Evolutionary conservation across 92 coral and sea anemone genomes (phyloP).

Genomic region (Actinostola sp.): DNA sequence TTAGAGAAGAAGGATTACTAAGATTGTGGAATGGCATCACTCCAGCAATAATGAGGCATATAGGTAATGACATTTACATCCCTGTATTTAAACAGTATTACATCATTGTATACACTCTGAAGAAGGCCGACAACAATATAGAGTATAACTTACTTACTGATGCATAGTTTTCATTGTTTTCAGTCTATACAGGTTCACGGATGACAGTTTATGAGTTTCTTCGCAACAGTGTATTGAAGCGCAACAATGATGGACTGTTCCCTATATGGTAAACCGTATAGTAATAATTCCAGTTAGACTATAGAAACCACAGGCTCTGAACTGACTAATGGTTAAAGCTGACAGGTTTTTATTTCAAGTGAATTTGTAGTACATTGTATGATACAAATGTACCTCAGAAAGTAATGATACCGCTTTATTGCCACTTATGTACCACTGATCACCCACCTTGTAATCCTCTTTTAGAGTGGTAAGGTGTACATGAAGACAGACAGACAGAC

Average conservation of each 20-base stretch:
- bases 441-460: too few species aligned
- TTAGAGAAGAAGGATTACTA: conserved; percentile 85
- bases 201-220: conserved; percentile 95
- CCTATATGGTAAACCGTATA: conserved; percentile 71
- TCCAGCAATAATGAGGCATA: conserved; percentile 90
- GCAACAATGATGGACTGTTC: conserved; percentile 84
- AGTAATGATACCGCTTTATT: too few species aligned
- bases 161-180: background rate
- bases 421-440: too few species aligned
- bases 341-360: too few species aligned
- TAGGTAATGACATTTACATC: conserved; percentile 66
- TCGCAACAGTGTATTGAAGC: conserved; percentile 78
- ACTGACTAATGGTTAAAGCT: too few species aligned
- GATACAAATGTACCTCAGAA: too few species aligned
- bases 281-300: background rate
- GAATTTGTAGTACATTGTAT: too few species aligned
- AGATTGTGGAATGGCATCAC: conserved; percentile 95
- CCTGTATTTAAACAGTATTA: too few species aligned
- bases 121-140: background rate
- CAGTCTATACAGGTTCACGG: conserved; percentile 95
- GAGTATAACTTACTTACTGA: background rate
- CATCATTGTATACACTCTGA: background rate
- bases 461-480: too few species aligned
- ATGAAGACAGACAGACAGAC: conserved; percentile 13
- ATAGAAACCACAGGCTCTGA: too few species aligned